phyloP scores from a whole-genome alignment of 2,113 vertebrate species.

The Nibea coibor region DNA sequence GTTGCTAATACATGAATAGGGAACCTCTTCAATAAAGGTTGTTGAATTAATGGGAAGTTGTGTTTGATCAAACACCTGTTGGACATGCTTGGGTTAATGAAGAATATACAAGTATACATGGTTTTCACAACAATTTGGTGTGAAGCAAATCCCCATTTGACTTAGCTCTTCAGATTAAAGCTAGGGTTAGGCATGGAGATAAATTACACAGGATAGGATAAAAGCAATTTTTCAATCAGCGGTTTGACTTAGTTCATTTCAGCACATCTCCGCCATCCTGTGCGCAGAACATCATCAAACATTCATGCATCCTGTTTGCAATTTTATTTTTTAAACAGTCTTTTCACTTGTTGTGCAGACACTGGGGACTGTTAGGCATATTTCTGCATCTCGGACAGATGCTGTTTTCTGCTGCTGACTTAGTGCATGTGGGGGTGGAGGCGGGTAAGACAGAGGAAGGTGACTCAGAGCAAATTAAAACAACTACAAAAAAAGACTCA shows the following conservation, averaged over 20 bases:
- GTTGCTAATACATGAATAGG: too few species aligned
- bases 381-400: slow-evolving; percentile 47
- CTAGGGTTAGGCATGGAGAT: too few species aligned
- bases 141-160: too few species aligned
- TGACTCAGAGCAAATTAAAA: slow-evolving; percentile 34
- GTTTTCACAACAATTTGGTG: too few species aligned
- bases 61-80: too few species aligned
- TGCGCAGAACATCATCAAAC: slow-evolving; percentile 22
- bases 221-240: not conserved
- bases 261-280: slow-evolving; percentile 1
- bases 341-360: slow-evolving; percentile 35
- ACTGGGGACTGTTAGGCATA: slow-evolving; percentile 42
- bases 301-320: slow-evolving; percentile 27
- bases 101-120: too few species aligned
- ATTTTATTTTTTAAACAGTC: slow-evolving; percentile 25
- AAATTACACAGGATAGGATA: too few species aligned
- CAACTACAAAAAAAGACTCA: not conserved
- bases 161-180: too few species aligned
- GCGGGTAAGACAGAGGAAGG: slow-evolving; percentile 32
- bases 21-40: too few species aligned
- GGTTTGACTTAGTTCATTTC: slow-evolving; percentile 6
- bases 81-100: too few species aligned
- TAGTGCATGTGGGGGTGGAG: slow-evolving; percentile 36
- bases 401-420: slow-evolving; percentile 29
- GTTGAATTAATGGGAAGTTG: too few species aligned